Conservation (phyloP, 2,888 invertebrate species). For the Morpho deidamia region DNA sequence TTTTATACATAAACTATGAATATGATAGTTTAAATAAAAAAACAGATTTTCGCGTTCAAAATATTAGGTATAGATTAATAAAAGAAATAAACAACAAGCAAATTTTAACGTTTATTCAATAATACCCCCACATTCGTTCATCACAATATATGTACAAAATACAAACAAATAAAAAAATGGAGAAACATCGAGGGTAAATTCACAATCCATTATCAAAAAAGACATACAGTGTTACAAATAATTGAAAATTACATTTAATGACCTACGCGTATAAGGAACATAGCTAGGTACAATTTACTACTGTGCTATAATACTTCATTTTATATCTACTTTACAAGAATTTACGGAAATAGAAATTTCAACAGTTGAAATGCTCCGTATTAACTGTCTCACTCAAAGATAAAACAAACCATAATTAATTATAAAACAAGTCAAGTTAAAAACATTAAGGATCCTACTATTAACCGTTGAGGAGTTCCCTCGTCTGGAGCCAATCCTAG, state of each 20-base stretch:
- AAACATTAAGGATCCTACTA: no score
- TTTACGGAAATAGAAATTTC: constrained; percentile 53
- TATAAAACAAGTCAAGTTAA: no score
- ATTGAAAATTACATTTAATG: constrained; percentile 50
- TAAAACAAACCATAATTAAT: no score
- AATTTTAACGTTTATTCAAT: constrained; percentile 47
- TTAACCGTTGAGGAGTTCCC: no score
- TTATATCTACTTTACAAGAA: constrained; percentile 63
- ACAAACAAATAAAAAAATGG: constrained; percentile 42
- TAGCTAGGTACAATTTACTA: constrained; percentile 65
- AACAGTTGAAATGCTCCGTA: constrained; percentile 41
- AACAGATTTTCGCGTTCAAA: no score
- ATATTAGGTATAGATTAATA: no score
- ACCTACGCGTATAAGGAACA: constrained; percentile 60
- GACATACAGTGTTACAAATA: constrained; percentile 41
- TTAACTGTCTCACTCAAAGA: constrained; percentile 15
- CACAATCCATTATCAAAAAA: constrained; percentile 26
- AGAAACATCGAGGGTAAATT: constrained; percentile 15
- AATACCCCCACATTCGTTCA: constrained; percentile 54
- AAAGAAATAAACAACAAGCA: constrained; percentile 12
- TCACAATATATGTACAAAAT: constrained; percentile 73
- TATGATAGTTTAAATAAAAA: no score
- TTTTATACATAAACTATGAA: no score
- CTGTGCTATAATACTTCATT: constrained; percentile 52
- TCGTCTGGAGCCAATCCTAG: no score